These are phyloP conservation scores for Plodia interpunctella DNA, from an alignment of 1,140 invertebrate genomes.

Conservation along the genomic window DNA sequence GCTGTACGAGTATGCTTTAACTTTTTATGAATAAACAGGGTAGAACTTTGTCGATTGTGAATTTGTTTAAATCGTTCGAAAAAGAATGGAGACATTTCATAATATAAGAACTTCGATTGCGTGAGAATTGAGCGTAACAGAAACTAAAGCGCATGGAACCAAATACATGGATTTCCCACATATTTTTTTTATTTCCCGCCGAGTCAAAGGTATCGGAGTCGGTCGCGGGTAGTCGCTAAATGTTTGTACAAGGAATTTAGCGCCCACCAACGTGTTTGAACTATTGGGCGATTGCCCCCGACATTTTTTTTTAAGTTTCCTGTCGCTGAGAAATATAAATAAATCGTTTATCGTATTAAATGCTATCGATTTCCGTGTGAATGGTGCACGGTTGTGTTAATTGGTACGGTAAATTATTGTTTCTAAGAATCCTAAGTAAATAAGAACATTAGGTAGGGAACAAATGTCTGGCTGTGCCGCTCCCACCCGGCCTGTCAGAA, in stretches of 20 bases:
- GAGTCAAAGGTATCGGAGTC: constrained; percentile 12
- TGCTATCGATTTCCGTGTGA: constrained; percentile 8
- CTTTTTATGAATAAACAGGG: too few species aligned
- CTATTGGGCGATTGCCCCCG: constrained; percentile 39
- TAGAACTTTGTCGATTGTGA: too few species aligned
- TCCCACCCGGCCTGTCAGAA: too few species aligned
- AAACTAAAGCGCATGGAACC: too few species aligned
- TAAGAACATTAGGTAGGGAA: too few species aligned
- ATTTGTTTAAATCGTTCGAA: neutral
- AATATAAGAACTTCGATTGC: too few species aligned
- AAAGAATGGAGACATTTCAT: neutral
- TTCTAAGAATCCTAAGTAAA: too few species aligned
- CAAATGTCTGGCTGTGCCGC: too few species aligned
- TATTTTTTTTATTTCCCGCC: constrained; percentile 7
- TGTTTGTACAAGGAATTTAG: constrained; percentile 43
- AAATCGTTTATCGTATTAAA: constrained; percentile 22
- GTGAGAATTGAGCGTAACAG: too few species aligned
- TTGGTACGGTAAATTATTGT: neutral
- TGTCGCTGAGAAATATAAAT: constrained; percentile 40
- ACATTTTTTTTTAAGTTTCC: constrained; percentile 31
- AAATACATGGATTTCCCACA: neutral
- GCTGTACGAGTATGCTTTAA: too few species aligned
- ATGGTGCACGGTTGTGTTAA: neutral
- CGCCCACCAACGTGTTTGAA: constrained; percentile 26
- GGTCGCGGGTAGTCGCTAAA: constrained; percentile 32